Evolutionary conservation across 2,888 invertebrate species (phyloP), one percentile per base, ranked within the genome.

Genomic region (Nemotelus nigrinus): DNA sequence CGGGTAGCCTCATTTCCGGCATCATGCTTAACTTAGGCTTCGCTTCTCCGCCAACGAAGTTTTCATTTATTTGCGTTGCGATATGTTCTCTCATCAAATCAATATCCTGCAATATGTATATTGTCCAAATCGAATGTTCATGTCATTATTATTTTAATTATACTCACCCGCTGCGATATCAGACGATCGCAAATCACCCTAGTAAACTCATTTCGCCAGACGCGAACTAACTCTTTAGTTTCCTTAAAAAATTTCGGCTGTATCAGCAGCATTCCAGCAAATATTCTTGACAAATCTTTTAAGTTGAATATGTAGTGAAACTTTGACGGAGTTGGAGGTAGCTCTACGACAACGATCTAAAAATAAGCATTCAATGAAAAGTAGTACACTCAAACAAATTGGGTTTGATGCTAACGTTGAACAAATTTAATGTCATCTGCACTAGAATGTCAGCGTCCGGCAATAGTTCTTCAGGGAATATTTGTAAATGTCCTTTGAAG

Each of bases 241-340:
- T 90, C 90, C 72, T 90, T 89, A 86, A 94, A 95, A 83, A 90
- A 90, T 80, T 89, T 90, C 0, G 94, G 92, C 58, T 92, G 90
- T 7, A 94, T 94, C 79, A 94, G 91, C 77, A 94, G 91, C 84
- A 97, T 85, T 0, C 97, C 97, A 10, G 93, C 93, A 81, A 92
- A 92, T 79, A 97, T 92, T 77, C 96, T 91, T 0, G 96, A 96
- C 81, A 97, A 87, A 88, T 97, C 97, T 65, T 96, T 91, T 86
- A 97, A 90, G 87, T 97, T 97, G 88, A 97, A 97, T 81, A 96
- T 94, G 88, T 97, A 97, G 88, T 97, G 97, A 88, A 97, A 97
- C 87, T 96, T 96, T 3, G 94, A 93, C 0, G 97, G 97, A 0
- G 96, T 97, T 2, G 97, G 96, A 0, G 96, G 95, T 76, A 97